A percentile compares a stretch with the other conserved stretches of the same genome.
Conservation (phyloP, 2,797 vertebrate species). For the Podarcis lilfordi region DNA sequence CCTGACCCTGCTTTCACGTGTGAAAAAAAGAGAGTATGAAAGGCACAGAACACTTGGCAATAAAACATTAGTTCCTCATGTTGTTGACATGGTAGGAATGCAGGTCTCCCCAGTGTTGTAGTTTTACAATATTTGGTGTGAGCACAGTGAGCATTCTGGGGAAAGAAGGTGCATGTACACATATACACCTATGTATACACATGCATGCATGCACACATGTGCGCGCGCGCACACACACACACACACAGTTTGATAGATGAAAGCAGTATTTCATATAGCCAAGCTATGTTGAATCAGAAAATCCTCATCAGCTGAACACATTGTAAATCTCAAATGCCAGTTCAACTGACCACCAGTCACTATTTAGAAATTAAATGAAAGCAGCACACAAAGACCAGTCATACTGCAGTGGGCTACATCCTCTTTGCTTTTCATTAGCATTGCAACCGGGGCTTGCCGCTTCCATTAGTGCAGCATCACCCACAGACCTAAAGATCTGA, state of each 20-base stretch:
- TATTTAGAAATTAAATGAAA: fast-evolving
- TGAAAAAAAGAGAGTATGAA: not conserved
- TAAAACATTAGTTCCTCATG: not conserved
- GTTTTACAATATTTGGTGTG: not conserved
- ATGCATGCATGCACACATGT: too few species aligned
- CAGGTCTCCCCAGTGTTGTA: not conserved
- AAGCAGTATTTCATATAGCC: not conserved
- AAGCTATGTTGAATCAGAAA: not conserved
- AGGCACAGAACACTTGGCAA: not conserved
- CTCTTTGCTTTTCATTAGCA: not conserved
- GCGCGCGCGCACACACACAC: not conserved
- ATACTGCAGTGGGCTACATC: not conserved
- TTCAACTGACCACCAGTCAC: not conserved
- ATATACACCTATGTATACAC: too few species aligned
- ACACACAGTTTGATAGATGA: not conserved
- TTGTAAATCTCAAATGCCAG: slow-evolving; percentile 18
- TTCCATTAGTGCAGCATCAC: not conserved
- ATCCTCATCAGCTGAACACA: not conserved
- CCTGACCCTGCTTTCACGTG: not conserved
- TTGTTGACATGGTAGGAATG: not conserved
- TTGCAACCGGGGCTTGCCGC: not conserved
- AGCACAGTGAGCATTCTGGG: not conserved
- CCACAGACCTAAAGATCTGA: not conserved
- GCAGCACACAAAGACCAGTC: fast-evolving
- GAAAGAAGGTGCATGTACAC: not conserved